Evolutionary conservation across 2,797 vertebrate genomes (phyloP).

Genomic region (Cirrhinus molitorella): DNA sequence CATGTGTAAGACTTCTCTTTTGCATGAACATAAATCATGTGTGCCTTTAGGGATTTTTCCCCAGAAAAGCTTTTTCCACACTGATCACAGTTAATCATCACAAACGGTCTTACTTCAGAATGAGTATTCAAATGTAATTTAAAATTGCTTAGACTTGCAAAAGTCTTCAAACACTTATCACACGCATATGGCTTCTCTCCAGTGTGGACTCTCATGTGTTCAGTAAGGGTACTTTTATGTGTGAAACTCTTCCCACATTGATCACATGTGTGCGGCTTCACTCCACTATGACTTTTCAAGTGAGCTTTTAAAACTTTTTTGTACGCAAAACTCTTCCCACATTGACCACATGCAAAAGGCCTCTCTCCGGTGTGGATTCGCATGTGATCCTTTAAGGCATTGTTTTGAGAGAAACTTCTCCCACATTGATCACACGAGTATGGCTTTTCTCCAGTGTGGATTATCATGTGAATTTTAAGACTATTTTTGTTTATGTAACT

Average conservation of each 20-base stretch:
- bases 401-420: not conserved
- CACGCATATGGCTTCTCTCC: not conserved
- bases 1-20: not conserved
- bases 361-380: not conserved
- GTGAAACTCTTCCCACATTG: conserved; percentile 13
- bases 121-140: not conserved
- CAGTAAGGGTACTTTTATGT: not conserved
- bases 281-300: not conserved
- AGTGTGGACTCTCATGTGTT: not conserved
- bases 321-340: not conserved
- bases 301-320: not conserved
- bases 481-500: not conserved
- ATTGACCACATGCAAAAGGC: not conserved
- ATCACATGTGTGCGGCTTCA: not conserved
- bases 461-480: not conserved
- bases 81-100: not conserved
- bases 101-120: not conserved
- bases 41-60: not conserved
- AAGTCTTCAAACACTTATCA: not conserved
- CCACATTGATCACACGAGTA: not conserved
- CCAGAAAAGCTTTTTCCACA: not conserved
- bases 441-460: not conserved
- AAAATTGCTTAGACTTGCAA: not conserved
- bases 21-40: not conserved
- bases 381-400: not conserved